Percentiles rank a stretch among this genome's conserved stretches.
Evolutionary conservation across 2,113 vertebrate genomes (phyloP).

Genomic region (Neotoma lepida): DNA sequence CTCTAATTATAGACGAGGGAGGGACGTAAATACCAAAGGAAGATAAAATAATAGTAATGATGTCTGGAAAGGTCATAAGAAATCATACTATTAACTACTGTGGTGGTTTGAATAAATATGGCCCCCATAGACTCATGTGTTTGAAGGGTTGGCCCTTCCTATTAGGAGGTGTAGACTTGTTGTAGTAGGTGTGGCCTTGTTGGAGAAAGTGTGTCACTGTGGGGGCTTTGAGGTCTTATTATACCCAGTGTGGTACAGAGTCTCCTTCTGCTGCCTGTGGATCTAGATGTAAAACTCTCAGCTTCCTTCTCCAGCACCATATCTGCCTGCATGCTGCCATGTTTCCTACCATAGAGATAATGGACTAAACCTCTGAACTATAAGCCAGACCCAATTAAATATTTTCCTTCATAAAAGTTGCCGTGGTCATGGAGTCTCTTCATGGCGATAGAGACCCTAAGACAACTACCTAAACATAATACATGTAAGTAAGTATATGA

Average conservation of each 20-base stretch:
- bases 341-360: too few relatives aligned
- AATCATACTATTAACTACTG: not conserved
- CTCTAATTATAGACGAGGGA: not conserved
- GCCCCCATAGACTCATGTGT: fast-evolving
- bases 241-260: not conserved
- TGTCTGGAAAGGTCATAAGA: not conserved
- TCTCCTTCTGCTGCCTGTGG: not conserved
- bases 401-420: not conserved
- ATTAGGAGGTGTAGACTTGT: too few relatives aligned
- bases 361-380: not conserved
- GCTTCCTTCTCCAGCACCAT: too few relatives aligned
- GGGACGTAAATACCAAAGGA: not conserved
- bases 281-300: too few relatives aligned
- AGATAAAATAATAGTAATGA: not conserved
- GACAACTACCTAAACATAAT: not conserved
- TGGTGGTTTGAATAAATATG: not conserved
- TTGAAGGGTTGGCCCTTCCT: not conserved
- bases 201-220: not conserved
- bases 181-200: not conserved
- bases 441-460: not conserved
- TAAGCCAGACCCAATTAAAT: not conserved
- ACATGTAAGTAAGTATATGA: not conserved
- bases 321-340: too few relatives aligned
- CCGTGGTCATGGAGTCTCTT: not conserved
- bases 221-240: not conserved